Base-by-base conservation (phyloP, 2,888 invertebrate genomes). In the Rutpela maculata region DNA sequence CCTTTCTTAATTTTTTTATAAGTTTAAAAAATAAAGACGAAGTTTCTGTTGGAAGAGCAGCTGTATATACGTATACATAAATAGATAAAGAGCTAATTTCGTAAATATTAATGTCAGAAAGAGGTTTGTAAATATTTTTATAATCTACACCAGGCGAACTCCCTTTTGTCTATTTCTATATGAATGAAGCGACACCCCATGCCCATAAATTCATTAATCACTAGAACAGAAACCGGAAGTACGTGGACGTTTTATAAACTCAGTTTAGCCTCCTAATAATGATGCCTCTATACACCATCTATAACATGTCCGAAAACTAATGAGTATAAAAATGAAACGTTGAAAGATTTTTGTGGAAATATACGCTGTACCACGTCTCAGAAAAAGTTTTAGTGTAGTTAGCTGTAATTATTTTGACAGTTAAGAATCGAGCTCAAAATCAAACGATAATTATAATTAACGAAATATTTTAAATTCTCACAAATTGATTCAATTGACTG, bases 131-230 rank as follows among this genome's bases (percentile, higher is more conserved):
- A 35, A 35, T 35, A 35, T 35, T 22, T 62, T 43, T 65, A 38
- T 38, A 6, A 43, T 43, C 43, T 19, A 38, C 12, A 15, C 17
- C 18, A 50, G 12, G 50, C 5, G 17, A 66, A 17, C 19, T 19
- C 50, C 50, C 22, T 43, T 43, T 38, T 22, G 22, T 22, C 19
- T 50, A 18, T 17, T 18, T 38, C 18, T 65, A 50, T 66, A 66
- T 66, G 17, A 66, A 66, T 66, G 43, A 55, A 43, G 43, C 66
- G 19, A n/a, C 66, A 66, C 66, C 50, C 65, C 65, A 65, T 9
- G 43, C 50, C 66, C 50, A 66, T 50, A 66, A 50, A 66, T 66
- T 66, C 50, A 66, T 66, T 50, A 66, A 66, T 66, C 66, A 66
- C 22, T 19, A 4, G 66, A 57, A 19, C 66, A 50, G 66, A 66